phyloP scores from a whole-genome alignment of 1,140 invertebrate genomes.

The Gryllus bimaculatus region DNA sequence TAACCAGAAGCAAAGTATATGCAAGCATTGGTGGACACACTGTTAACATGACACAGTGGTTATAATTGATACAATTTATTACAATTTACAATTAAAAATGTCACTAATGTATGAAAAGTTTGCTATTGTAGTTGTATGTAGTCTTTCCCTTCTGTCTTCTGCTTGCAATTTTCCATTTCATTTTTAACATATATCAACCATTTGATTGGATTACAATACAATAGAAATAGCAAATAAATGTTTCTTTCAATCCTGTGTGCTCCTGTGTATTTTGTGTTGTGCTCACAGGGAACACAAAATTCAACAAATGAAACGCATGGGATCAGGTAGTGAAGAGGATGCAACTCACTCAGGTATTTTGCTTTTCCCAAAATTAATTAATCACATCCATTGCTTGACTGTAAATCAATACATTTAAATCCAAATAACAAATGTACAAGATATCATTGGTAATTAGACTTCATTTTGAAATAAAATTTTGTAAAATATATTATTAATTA shows the following conservation, averaged over 20 bases:
- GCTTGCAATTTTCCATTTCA: too few relatives aligned
- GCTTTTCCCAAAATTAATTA: slow-evolving; percentile 10
- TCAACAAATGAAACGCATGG: slow-evolving; percentile 58
- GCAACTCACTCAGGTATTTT: slow-evolving; percentile 56
- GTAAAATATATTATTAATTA: too few relatives aligned
- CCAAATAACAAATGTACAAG: too few relatives aligned
- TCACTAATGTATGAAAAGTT: too few relatives aligned
- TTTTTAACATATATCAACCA: too few relatives aligned
- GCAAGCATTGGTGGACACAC: not conserved
- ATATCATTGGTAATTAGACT: too few relatives aligned
- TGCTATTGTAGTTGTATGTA: too few relatives aligned
- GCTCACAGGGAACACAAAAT: slow-evolving; percentile 63
- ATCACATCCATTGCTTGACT: too few relatives aligned
- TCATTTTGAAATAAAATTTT: too few relatives aligned
- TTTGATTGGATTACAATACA: too few relatives aligned
- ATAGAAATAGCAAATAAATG: not conserved
- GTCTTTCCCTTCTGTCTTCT: too few relatives aligned
- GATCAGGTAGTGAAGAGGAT: slow-evolving; percentile 62
- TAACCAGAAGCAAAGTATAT: not conserved
- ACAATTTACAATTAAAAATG: not conserved
- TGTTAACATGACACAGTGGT: slow-evolving; percentile 8
- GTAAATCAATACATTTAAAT: too few relatives aligned
- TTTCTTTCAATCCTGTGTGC: slow-evolving; percentile 12
- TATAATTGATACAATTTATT: not conserved
- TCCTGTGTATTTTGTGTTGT: slow-evolving; percentile 20